A percentile compares a stretch with the other conserved stretches of the same genome.
phyloP scores from a whole-genome alignment of 1,140 invertebrate genomes.

The Streblospio benedicti region DNA sequence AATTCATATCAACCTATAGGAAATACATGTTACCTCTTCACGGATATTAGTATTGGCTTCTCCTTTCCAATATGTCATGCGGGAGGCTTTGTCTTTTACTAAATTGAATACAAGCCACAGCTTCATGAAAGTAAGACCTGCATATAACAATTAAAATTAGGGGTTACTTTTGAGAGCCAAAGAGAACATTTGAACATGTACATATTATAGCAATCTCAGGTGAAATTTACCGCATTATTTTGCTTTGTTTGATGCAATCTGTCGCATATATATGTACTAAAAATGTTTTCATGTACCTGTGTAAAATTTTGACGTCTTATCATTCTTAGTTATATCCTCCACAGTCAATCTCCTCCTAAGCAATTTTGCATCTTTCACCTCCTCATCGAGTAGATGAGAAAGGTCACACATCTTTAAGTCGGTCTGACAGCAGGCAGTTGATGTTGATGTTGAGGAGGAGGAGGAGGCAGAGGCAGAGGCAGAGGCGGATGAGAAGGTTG shows the following conservation, averaged over 20 bases:
- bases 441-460: too few species aligned
- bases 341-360: background rate
- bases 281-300: background rate
- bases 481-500: too few species aligned
- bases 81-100: background rate
- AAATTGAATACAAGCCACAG: background rate
- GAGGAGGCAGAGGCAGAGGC: too few species aligned
- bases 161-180: background rate
- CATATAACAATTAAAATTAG: background rate
- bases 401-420: too few species aligned
- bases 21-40: background rate
- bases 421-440: too few species aligned
- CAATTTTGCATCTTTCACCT: background rate
- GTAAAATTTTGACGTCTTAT: background rate
- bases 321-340: background rate
- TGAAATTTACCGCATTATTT: background rate
- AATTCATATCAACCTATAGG: background rate
- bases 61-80: background rate
- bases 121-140: background rate
- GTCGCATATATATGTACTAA: background rate
- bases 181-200: background rate
- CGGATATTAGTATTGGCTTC: background rate
- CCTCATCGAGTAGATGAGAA: too few species aligned
- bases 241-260: background rate
- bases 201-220: background rate